Base-by-base conservation (phyloP, 23 tunicate genomes). In the Oikopleura dioica region DNA sequence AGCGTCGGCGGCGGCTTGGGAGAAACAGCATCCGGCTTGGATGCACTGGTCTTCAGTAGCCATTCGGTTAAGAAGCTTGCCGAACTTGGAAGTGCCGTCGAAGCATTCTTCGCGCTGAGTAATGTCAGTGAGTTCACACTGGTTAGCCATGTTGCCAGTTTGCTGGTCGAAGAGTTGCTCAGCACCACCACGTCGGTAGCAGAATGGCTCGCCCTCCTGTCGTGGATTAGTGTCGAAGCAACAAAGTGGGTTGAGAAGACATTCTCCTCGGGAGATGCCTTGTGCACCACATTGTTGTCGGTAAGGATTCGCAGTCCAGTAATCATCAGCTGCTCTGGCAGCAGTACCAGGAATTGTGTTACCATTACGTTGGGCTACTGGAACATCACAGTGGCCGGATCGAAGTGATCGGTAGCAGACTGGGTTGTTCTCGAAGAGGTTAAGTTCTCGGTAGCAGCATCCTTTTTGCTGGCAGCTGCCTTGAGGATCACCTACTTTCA, bases 351-450 rank as follows among this genome's bases (percentile, higher is more conserved):
- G 4, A 16, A 31, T 4, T 23, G 29, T 63, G 29, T 23, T 63
- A 23, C 29, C 33, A n/a, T n/a, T n/a, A 16, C 72, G 29, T 63
- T 63, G 30, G 2, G 72, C 26, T 2, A 63, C 72, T 2, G 30
- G 33, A 23, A 63, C 5, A 63, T 63, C 72, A 28, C 72, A 63
- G 33, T 63, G 26, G 5, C 72, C 72, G 72, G 72, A 63, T 24
- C 72, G 72, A 28, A 63, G 72, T 4, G 72, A 63, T 63, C 72
- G 72, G 33, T 63, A 63, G 33, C 72, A 63, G 33, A 63, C 72
- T 63, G 72, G 72, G 26, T 12, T 23, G 33, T 63, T 63, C 26
- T 63, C 72, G 72, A 63, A 63, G 33, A 63, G 72, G 33, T 63
- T 63, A 23, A 63, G 30, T 63, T 63, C 72, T 21, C 72, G 72